Evolutionary conservation across 2,797 vertebrate species (phyloP).

Genomic region (Crocidura indochinensis): DNA sequence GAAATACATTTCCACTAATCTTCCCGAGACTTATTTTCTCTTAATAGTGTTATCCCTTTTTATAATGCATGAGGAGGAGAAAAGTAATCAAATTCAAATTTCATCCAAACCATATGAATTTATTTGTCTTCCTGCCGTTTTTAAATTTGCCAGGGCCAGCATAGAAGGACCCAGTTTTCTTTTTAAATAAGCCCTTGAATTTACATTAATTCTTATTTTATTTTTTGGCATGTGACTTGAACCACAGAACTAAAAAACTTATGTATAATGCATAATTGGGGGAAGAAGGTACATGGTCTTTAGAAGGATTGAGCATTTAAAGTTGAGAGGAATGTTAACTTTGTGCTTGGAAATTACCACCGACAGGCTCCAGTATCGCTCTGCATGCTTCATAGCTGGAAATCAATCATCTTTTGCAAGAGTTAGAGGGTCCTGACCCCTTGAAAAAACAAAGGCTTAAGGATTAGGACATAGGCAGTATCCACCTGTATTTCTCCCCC

Average conservation of each 20-base stretch:
- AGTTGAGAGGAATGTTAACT: slow-evolving; percentile 26
- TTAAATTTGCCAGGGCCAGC: slow-evolving; percentile 6
- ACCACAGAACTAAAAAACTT: slow-evolving; percentile 30
- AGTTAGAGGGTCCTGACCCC: not conserved
- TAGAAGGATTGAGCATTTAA: not conserved
- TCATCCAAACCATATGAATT: slow-evolving; percentile 30
- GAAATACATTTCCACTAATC: slow-evolving; percentile 30
- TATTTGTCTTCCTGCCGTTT: slow-evolving; percentile 53
- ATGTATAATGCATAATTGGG: slow-evolving; percentile 55
- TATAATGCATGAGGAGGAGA: slow-evolving; percentile 62
- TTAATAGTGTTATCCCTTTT: slow-evolving; percentile 65
- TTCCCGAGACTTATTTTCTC: slow-evolving; percentile 53
- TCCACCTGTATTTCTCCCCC: not conserved
- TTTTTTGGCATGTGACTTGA: slow-evolving; percentile 59
- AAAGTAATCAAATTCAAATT: slow-evolving; percentile 79
- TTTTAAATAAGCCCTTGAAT: slow-evolving; percentile 62
- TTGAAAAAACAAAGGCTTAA: not conserved
- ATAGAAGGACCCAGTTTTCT: slow-evolving; percentile 1
- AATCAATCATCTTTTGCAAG: slow-evolving; percentile 17
- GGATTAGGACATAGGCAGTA: not conserved
- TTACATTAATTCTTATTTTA: slow-evolving; percentile 73
- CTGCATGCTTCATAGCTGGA: not conserved
- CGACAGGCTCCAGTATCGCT: not conserved
- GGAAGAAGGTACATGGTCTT: not conserved
- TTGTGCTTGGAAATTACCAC: slow-evolving; percentile 27